Percentiles rank a stretch among this genome's conserved stretches.
Evolutionary conservation across 2,888 invertebrate genomes (phyloP).

Genomic region (Julus scandinavius): DNA sequence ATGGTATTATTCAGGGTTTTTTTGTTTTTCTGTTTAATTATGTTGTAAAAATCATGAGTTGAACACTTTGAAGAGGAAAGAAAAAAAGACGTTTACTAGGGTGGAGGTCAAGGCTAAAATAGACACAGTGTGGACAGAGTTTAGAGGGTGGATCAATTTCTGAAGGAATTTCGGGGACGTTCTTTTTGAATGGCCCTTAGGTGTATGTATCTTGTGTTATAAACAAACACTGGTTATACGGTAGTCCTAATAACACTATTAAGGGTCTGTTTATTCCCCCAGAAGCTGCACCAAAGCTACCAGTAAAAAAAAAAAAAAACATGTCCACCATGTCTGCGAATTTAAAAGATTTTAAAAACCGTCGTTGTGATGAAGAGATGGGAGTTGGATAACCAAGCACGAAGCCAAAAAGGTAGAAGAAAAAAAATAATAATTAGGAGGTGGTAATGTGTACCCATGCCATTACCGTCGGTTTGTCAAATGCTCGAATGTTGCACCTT

Average conservation of each 20-base stretch:
- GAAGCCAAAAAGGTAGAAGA: neutral
- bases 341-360: neutral
- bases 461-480: conserved; percentile 45
- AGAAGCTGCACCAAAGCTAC: neutral
- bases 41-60: no score
- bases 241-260: conserved; percentile 37
- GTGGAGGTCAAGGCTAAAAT: no score
- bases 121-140: no score
- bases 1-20: no score
- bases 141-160: no score
- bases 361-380: neutral
- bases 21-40: no score
- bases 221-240: neutral
- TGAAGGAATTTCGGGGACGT: no score
- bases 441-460: conserved; percentile 44
- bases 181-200: no score
- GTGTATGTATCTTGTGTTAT: neutral
- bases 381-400: neutral
- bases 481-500: conserved; percentile 43
- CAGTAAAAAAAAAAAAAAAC: neutral
- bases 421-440: conserved; percentile 12
- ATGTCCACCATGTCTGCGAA: neutral
- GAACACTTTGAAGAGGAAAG: no score
- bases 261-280: conserved; percentile 2
- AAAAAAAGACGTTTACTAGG: no score